These are phyloP conservation scores for Dipodomys ordii DNA, from an alignment of 2,113 vertebrate genomes.

Conservation along the genomic window DNA sequence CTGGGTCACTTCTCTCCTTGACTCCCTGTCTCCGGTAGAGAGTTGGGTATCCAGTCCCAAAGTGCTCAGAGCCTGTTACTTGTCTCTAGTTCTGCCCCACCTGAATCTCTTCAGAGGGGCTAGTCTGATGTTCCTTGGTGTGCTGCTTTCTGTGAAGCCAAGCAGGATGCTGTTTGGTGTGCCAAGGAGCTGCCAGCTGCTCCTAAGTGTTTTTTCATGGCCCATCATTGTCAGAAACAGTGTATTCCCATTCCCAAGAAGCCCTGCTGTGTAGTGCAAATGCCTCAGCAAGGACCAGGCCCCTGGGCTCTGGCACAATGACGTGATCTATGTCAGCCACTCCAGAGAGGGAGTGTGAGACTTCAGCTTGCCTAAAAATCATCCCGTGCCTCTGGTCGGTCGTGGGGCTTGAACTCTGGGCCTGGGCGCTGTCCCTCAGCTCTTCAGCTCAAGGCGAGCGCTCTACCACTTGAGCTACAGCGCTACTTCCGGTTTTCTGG, in stretches of 20 bases:
- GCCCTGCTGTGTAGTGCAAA: not conserved
- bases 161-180: not conserved
- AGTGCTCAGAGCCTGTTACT: no score
- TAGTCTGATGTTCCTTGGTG: not conserved
- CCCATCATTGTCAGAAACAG: not conserved
- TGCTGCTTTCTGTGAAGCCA: not conserved
- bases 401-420: no score
- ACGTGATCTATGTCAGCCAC: not conserved
- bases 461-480: no score
- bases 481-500: no score
- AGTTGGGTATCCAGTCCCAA: not conserved
- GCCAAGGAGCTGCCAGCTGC: not conserved
- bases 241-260: not conserved
- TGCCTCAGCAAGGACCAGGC: not conserved
- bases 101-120: not conserved
- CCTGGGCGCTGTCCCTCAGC: no score
- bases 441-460: no score
- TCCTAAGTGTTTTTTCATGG: fast-evolving
- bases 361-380: not conserved
- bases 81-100: no score
- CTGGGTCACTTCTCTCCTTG: not conserved
- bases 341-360: not conserved
- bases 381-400: not conserved
- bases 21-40: not conserved
- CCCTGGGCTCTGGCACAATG: not conserved